A percentile compares a stretch with the other conserved stretches of the same genome.
Evolutionary conservation across 2,888 invertebrate genomes (phyloP).

Genomic region (Sphaeridia pumilis): DNA sequence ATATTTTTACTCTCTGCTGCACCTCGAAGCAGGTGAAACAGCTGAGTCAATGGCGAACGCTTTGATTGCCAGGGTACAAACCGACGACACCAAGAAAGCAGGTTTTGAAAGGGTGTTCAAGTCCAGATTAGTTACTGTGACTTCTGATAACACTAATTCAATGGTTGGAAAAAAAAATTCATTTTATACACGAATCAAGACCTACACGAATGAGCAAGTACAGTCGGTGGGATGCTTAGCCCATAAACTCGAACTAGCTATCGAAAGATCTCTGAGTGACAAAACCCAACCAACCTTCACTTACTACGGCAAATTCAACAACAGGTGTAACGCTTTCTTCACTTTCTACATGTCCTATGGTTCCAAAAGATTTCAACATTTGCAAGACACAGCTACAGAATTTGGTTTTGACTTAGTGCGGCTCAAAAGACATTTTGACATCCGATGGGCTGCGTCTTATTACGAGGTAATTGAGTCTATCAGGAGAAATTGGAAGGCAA

Average conservation of each 20-base stretch:
- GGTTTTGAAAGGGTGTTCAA: neutral
- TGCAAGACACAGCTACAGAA: neutral
- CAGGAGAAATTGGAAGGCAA: neutral
- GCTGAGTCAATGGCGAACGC: neutral
- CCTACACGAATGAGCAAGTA: neutral
- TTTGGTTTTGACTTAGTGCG: neutral
- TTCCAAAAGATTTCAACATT: neutral
- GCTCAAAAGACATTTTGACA: neutral
- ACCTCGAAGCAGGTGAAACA: neutral
- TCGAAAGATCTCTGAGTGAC: neutral
- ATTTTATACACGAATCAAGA: neutral
- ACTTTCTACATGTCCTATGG: neutral
- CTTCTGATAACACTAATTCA: neutral
- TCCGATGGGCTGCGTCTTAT: neutral
- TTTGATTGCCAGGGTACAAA: neutral
- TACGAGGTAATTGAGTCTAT: neutral
- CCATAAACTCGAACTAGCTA: neutral
- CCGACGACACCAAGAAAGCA: neutral
- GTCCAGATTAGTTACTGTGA: neutral
- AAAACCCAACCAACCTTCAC: neutral
- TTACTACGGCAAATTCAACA: neutral
- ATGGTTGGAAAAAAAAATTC: conserved; percentile 1
- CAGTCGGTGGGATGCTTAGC: neutral
- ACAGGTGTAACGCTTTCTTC: neutral
- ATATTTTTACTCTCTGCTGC: neutral